Conservation (phyloP, 2,113 vertebrate genomes). For the Camelus dromedarius region DNA sequence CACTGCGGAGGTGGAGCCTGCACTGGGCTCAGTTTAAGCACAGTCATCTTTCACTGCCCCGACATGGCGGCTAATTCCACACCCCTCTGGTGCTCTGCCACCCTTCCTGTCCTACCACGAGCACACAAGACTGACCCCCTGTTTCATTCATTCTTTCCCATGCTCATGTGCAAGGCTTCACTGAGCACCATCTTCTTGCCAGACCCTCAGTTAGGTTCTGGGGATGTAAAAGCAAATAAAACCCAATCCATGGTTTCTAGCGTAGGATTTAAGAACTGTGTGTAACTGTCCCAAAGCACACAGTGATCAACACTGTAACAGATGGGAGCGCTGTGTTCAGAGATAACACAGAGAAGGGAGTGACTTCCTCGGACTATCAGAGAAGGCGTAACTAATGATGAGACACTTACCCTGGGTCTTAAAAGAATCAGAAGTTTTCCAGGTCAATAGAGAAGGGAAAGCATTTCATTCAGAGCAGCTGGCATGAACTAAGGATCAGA, state of each 20-base stretch:
- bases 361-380: background rate
- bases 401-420: background rate
- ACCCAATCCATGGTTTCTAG: background rate
- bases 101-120: background rate
- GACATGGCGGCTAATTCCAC: no score
- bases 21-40: background rate
- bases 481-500: background rate
- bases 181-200: background rate
- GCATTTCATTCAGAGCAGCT: background rate
- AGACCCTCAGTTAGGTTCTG: background rate
- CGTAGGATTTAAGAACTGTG: background rate
- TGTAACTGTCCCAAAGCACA: no score
- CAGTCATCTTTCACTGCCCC: background rate
- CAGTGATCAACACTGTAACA: background rate
- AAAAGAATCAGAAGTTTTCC: background rate
- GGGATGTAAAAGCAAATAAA: background rate
- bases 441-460: background rate
- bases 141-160: background rate
- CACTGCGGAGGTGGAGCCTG: background rate
- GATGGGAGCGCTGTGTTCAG: background rate
- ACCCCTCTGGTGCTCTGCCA: rapidly evolving
- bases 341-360: background rate
- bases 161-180: background rate
- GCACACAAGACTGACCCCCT: no score
- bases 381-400: background rate